A percentile compares a stretch with the other conserved stretches of the same genome.
Evolutionary conservation across 2,113 vertebrate species (phyloP).

Genomic region (Microcebus ravelobensis): DNA sequence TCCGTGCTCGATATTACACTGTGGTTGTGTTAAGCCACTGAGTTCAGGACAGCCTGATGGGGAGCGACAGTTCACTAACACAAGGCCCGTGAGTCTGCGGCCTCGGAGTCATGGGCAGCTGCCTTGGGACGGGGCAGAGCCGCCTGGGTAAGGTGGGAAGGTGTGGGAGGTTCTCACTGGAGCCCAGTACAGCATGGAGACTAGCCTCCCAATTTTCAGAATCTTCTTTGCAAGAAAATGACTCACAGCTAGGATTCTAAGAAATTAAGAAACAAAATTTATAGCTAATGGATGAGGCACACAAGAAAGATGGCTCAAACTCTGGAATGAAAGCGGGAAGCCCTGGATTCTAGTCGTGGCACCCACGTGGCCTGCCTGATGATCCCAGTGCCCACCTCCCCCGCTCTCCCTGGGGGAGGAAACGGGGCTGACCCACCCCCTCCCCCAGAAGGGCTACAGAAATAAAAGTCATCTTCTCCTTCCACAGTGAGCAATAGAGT

Average conservation of each 20-base stretch:
- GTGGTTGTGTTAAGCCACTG: background rate
- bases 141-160: background rate
- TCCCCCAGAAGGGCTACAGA: background rate
- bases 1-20: background rate
- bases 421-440: background rate
- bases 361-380: background rate
- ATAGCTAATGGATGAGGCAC: constrained; percentile 33
- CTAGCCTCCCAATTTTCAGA: constrained; percentile 16
- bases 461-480: background rate
- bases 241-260: constrained; percentile 52
- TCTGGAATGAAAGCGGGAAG: constrained; percentile 1
- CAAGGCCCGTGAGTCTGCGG: background rate
- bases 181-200: background rate
- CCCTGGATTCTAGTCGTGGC: background rate
- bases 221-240: constrained; percentile 58
- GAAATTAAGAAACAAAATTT: constrained; percentile 60
- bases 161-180: background rate
- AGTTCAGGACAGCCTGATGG: background rate
- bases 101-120: background rate
- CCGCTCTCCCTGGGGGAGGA: background rate
- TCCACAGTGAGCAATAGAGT: background rate
- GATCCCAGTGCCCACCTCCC: background rate
- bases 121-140: background rate
- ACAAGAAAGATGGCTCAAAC: constrained; percentile 10
- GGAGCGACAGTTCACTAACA: background rate